Evolutionary conservation across 1,140 invertebrate species (phyloP).

Genomic region (Drosophila parabipectinata): DNA sequence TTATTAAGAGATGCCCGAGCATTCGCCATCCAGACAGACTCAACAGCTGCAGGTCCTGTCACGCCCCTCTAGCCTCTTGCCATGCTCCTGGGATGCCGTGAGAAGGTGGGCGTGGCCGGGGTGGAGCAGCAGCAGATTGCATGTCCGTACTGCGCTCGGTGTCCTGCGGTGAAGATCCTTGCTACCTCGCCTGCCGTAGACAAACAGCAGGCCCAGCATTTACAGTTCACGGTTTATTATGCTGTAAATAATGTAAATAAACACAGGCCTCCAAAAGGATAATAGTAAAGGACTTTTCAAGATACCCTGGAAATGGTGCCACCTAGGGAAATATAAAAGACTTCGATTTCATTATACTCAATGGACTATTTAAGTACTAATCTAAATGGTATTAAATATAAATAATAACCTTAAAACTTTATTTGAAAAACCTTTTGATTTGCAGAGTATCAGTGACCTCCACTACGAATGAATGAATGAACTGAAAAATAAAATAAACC

Average conservation of each 20-base stretch:
- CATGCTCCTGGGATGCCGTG: slow-evolving; percentile 15
- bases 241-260: slow-evolving; percentile 69
- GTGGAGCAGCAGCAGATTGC: slow-evolving; percentile 10
- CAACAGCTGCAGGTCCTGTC: slow-evolving; percentile 3
- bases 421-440: background rate
- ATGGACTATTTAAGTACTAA: too few species aligned
- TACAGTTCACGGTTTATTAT: slow-evolving; percentile 58
- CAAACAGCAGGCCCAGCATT: slow-evolving; percentile 48
- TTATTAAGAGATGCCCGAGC: slow-evolving; percentile 63
- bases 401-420: background rate
- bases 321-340: too few species aligned
- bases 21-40: slow-evolving; percentile 23
- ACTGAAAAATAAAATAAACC: background rate
- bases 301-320: background rate
- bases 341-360: background rate
- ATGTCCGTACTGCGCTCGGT: slow-evolving; percentile 14
- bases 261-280: slow-evolving; percentile 1
- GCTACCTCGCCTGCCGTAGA: slow-evolving; percentile 21
- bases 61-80: background rate
- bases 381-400: too few species aligned
- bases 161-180: slow-evolving; percentile 19
- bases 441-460: slow-evolving; percentile 1
- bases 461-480: background rate
- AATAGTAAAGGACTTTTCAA: background rate
- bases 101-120: slow-evolving; percentile 3